Percentiles rank a stretch among this genome's conserved stretches.
phyloP scores from a whole-genome alignment of 2,113 vertebrate genomes.

The Atherinomorus stipes region DNA sequence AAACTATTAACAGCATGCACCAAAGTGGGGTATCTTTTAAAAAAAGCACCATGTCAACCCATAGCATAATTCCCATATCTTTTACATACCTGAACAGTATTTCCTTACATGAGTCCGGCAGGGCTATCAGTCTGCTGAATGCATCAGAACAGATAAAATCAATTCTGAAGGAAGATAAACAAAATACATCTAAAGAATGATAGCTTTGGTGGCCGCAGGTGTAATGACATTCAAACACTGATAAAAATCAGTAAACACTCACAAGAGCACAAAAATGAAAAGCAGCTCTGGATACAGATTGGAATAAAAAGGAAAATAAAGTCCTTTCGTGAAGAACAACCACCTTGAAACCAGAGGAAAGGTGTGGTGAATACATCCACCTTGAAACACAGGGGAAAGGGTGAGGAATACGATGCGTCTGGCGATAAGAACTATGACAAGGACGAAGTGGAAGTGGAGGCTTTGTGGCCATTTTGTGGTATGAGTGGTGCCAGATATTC shows the following conservation, averaged over 20 bases:
- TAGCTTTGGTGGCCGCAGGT: slow-evolving; percentile 46
- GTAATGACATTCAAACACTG: slow-evolving; percentile 63
- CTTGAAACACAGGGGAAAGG: slow-evolving; percentile 52
- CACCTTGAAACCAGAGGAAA: slow-evolving; percentile 51
- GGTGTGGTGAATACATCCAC: slow-evolving; percentile 41
- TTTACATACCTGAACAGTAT: slow-evolving; percentile 34
- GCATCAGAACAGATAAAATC: slow-evolving; percentile 47
- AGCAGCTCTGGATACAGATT: slow-evolving; percentile 12
- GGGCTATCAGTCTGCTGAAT: slow-evolving; percentile 40
- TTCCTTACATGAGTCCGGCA: slow-evolving; percentile 52
- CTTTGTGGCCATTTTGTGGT: slow-evolving; percentile 67
- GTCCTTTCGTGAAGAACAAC: slow-evolving; percentile 22
- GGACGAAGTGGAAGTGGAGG: slow-evolving; percentile 62
- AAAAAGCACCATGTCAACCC: slow-evolving; percentile 11
- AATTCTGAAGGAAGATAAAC: slow-evolving; percentile 60
- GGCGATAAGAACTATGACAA: slow-evolving; percentile 56
- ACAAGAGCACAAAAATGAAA: slow-evolving; percentile 44
- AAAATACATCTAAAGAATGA: slow-evolving; percentile 46
- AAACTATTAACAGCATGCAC: slow-evolving; percentile 32
- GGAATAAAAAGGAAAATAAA: background rate
- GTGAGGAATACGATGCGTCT: slow-evolving; percentile 57
- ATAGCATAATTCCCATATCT: slow-evolving; percentile 32
- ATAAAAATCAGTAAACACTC: slow-evolving; percentile 70
- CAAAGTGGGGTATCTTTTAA: slow-evolving; percentile 29
- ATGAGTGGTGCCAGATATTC: slow-evolving; percentile 75